These are phyloP conservation scores for Scomber scombrus DNA, from an alignment of 2,113 vertebrate genomes.

Conservation along the genomic window DNA sequence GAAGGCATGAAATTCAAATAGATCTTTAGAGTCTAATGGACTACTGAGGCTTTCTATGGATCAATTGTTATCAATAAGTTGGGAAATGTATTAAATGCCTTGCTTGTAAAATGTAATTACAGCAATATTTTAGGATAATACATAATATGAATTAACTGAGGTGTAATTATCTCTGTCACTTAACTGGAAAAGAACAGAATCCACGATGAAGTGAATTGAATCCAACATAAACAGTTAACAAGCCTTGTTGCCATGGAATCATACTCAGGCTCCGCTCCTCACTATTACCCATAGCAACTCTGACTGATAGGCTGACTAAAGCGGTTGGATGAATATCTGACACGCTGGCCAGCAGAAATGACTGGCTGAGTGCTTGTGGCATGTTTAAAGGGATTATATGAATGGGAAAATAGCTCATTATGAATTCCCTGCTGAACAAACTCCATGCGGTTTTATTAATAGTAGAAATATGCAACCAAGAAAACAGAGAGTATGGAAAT, in stretches of 20 bases:
- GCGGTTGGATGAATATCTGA: conserved; percentile 66
- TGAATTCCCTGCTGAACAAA: conserved; percentile 48
- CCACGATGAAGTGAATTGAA: too few species aligned
- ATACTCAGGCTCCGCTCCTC: conserved; percentile 46
- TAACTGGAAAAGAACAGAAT: too few species aligned
- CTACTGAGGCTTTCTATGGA: too few species aligned
- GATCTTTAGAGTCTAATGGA: too few species aligned
- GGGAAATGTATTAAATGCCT: too few species aligned
- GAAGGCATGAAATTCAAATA: too few species aligned
- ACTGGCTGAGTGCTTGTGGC: conserved; percentile 46
- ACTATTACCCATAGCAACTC: conserved; percentile 57
- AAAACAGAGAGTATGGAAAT: neutral
- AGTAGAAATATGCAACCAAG: conserved; percentile 2
- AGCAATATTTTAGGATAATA: too few species aligned
- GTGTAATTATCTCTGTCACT: too few species aligned
- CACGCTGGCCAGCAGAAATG: conserved; percentile 46
- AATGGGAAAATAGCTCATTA: conserved; percentile 56
- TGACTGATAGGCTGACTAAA: conserved; percentile 59
- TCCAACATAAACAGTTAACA: conserved; percentile 25
- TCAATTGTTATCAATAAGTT: too few species aligned
- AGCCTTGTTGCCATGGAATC: conserved; percentile 73
- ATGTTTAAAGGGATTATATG: conserved; percentile 64
- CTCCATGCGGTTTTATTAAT: conserved; percentile 32
- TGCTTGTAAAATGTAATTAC: too few species aligned
- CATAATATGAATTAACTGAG: too few species aligned